Evolutionary conservation across 2,113 vertebrate species (phyloP).

Genomic region (Eidolon helvum): DNA sequence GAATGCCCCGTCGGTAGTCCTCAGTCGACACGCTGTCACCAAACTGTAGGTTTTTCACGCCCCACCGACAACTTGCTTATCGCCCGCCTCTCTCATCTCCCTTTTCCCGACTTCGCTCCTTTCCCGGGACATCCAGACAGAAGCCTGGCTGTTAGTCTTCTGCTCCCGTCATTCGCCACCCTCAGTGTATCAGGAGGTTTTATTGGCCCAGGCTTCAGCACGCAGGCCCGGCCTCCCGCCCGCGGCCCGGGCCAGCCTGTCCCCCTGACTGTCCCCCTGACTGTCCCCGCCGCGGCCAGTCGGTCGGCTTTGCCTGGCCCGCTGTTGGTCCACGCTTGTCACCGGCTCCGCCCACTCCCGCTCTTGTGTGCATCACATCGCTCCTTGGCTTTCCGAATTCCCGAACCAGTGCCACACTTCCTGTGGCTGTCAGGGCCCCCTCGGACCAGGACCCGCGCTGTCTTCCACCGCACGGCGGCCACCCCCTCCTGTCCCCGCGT

Average conservation of each 20-base stretch:
- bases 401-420: not conserved
- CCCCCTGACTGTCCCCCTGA: not conserved
- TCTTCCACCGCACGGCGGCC: too few relatives aligned
- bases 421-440: fast-evolving
- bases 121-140: not conserved
- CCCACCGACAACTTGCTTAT: not conserved
- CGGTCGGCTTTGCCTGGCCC: not conserved
- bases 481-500: not conserved
- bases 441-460: not conserved
- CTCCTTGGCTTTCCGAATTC: not conserved
- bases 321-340: fast-evolving
- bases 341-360: fast-evolving
- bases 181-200: not conserved
- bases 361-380: too few relatives aligned
- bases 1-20: not conserved
- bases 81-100: not conserved
- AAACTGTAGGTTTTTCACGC: not conserved
- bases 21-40: not conserved
- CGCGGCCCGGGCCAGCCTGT: too few relatives aligned
- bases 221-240: not conserved
- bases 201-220: not conserved
- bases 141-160: not conserved
- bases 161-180: not conserved
- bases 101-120: not conserved
- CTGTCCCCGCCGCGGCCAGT: fast-evolving